Evolutionary conservation across 2,113 vertebrate species (phyloP).

Genomic region (Hemichromis elongatus): DNA sequence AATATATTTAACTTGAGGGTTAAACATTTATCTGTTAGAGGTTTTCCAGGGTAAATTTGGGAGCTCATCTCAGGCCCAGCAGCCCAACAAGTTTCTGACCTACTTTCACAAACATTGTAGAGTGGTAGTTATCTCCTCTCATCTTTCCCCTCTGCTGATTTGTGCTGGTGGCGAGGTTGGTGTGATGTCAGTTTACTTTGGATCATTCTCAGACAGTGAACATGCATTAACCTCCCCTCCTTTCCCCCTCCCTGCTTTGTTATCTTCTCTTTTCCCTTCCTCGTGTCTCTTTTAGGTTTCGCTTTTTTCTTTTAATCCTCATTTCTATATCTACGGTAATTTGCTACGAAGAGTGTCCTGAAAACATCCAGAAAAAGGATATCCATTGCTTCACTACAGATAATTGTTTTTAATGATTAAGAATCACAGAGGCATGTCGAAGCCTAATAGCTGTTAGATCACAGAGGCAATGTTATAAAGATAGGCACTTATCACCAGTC

Average conservation of each 20-base stretch:
- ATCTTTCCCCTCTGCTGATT: conserved; percentile 36
- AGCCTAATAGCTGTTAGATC: conserved; percentile 47
- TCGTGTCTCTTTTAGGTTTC: background rate
- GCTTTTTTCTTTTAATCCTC: background rate
- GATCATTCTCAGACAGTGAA: conserved; percentile 39
- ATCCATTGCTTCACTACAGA: conserved; percentile 2
- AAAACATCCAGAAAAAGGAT: background rate
- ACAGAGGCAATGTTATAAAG: conserved; percentile 39
- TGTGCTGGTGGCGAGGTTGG: conserved; percentile 30
- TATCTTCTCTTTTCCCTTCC: background rate
- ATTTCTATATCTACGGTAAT: background rate
- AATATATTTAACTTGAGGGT: background rate
- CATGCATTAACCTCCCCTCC: background rate
- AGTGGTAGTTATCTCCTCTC: conserved; percentile 49
- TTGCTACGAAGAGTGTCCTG: background rate
- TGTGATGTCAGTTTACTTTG: conserved; percentile 53
- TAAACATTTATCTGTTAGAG: background rate
- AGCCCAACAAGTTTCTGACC: conserved; percentile 37
- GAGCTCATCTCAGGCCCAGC: background rate
- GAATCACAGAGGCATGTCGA: conserved; percentile 32
- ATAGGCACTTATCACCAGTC: conserved; percentile 53
- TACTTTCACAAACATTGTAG: conserved; percentile 41
- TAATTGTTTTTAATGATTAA: conserved; percentile 58
- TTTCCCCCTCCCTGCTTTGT: background rate
- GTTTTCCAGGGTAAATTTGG: background rate